Conservation (phyloP, 2,113 vertebrate species). For the Dolichotis patagonum region DNA sequence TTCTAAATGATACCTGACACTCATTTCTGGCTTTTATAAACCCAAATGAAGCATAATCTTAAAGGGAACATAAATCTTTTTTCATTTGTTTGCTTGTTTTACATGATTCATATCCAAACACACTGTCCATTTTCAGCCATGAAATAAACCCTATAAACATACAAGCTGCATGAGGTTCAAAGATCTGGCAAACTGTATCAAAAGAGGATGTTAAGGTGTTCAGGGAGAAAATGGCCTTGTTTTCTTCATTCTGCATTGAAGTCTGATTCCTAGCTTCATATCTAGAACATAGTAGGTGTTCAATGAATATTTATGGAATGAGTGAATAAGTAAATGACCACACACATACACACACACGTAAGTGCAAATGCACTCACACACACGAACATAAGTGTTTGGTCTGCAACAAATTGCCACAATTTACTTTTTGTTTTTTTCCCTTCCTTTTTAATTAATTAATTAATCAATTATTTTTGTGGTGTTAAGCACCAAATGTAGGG, state of each 20-base stretch:
- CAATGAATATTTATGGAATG: background rate
- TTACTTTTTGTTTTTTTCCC: constrained; percentile 16
- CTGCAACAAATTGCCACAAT: background rate
- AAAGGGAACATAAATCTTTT: background rate
- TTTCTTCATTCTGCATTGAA: background rate
- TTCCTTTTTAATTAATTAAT: background rate
- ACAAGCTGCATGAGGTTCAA: background rate
- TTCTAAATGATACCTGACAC: background rate
- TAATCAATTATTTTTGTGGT: background rate
- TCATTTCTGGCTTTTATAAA: background rate
- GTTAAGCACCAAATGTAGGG: background rate
- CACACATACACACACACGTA: background rate
- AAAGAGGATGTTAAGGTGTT: background rate
- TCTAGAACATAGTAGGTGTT: background rate
- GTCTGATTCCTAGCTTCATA: background rate
- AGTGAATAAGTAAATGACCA: background rate
- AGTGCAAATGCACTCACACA: background rate
- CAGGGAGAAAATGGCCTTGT: background rate
- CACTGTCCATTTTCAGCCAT: background rate
- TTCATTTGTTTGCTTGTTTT: background rate
- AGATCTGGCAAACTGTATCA: background rate
- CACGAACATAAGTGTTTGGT: background rate
- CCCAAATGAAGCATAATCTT: background rate
- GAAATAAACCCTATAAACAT: background rate
- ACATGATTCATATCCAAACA: background rate